Evolutionary conservation across 2,888 invertebrate genomes (phyloP), one percentile per base, ranked within the genome.

Genomic region (Ormyrus labotus): DNA sequence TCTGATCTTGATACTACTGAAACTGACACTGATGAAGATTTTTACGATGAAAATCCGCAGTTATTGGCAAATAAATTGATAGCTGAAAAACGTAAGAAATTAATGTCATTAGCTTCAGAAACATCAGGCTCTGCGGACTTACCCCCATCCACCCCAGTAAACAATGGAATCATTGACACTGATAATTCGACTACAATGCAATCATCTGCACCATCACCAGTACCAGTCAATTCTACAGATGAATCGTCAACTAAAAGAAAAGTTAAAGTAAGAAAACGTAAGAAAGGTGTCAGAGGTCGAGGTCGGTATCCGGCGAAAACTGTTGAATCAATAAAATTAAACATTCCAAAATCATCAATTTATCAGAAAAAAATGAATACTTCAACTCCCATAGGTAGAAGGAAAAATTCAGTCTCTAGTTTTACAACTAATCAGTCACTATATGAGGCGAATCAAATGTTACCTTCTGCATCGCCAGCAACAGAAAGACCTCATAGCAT

Each of bases 1-100:
- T 95, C 96, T 0, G 97, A 97, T 91, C 92, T 97, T 71, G 96
- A 96, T 85, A 97, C 97, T 0, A 94, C 95, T 13, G 95, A 96
- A 90, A 95, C 96, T 69, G 96, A 96, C 83, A 96, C 96, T 0
- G 96, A 96, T 89, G 96, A 96, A 91, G 96, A 96, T 85, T 96
- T 96, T 90, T 97, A 96, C 88, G 96, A 97, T 88, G 94, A 96
- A 86, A 94, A 96, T 90, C 96, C 96, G 0, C 96, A 96, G 85
- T 93, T 93, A 86, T 90, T 95, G 81, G 96, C 95, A 1, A 95
- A 93, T 83, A 95, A 96, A 88, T 85, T 96, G 74, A 89, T 96
- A 68, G 94, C 94, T 10, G 95, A 96, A 87, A 96, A 96, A 89
- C 93, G 95, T 5, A 95, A 94, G 6, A 95, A 94, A 74, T 89